Evolutionary conservation across 2,888 invertebrate genomes (phyloP), one percentile per base, ranked within the genome.

Genomic region (Andrena praecox): DNA sequence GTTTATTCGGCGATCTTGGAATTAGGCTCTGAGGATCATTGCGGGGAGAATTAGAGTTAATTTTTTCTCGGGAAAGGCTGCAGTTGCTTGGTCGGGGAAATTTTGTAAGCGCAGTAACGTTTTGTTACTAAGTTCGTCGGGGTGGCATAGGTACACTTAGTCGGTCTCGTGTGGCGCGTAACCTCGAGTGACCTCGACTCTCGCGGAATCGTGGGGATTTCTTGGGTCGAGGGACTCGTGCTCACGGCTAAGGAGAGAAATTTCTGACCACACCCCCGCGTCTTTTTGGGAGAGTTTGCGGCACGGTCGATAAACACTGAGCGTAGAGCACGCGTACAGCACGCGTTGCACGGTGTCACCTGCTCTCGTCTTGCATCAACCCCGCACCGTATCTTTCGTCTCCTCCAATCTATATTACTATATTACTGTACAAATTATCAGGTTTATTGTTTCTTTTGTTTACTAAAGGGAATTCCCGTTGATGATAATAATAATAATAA

Each of bases 211-310:
- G 54, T 42, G 31, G 54, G 31, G 54, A 62, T 62, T 77, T 84
- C 48, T 68, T 68, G 27, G 48, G n/a, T 27, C 64, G 33, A 48
- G 20, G 56, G 48, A 68, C 33, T n/a, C 33, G 10, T 70, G 31
- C 59, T 72, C 16, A 52, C 27, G 35, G 60, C 27, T 8, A 35
- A 50, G 54, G 75, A 75, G 80, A 66, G 80, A 80, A 80, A 80
- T 77, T 78, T 84, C 76, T 77, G 86, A 85, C 85, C 86, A 86
- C 84, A 84, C 84, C 85, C 42, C 84, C 84, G 84, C 66, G 69
- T 75, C 84, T 86, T 86, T 84, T 84, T 78, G 69, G 79, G 42
- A 70, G 82, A 84, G 75, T 82, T 85, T 78, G 56, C 64, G 77
- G 50, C 29, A 82, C 79, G 84, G 82, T 86, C 84, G 85, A 86